A percentile compares a stretch with the other conserved stretches of the same genome.
These are phyloP conservation scores for Columbina picui DNA, from an alignment of 2,113 vertebrate species.

Conservation along the genomic window DNA sequence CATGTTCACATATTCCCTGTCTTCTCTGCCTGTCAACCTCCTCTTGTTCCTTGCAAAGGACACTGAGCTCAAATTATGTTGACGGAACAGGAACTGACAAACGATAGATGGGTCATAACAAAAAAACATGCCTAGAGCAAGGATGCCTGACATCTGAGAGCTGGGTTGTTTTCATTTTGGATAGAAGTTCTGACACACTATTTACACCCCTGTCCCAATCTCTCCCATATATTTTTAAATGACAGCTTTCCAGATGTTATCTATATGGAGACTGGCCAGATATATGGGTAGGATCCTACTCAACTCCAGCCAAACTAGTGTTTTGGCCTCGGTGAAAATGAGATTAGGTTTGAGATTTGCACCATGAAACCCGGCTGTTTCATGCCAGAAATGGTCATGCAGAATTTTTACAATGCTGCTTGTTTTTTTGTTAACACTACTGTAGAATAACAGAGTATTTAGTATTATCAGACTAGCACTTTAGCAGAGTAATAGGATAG, in stretches of 20 bases:
- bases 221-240: slow-evolving; percentile 41
- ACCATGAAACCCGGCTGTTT: neutral
- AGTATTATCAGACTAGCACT: neutral
- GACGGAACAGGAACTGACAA: slow-evolving; percentile 12
- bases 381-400: slow-evolving; percentile 21
- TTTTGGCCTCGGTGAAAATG: slow-evolving; percentile 45
- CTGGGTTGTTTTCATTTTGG: slow-evolving; percentile 24
- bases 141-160: slow-evolving; percentile 10
- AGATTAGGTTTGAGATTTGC: slow-evolving; percentile 37
- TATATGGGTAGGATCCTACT: neutral
- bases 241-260: slow-evolving; percentile 57
- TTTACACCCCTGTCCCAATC: slow-evolving; percentile 44
- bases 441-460: neutral
- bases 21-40: neutral
- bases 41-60: neutral
- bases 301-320: slow-evolving; percentile 1
- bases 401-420: slow-evolving; percentile 23
- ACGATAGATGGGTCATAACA: slow-evolving; percentile 34
- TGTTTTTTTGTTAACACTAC: slow-evolving; percentile 31
- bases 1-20: neutral
- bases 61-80: neutral
- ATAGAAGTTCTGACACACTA: slow-evolving; percentile 35
- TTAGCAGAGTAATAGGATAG: neutral
- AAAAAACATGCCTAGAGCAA: slow-evolving; percentile 43
- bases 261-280: slow-evolving; percentile 32